Evolutionary conservation across 2,113 vertebrate species (phyloP).

Genomic region (Lonchura striata): DNA sequence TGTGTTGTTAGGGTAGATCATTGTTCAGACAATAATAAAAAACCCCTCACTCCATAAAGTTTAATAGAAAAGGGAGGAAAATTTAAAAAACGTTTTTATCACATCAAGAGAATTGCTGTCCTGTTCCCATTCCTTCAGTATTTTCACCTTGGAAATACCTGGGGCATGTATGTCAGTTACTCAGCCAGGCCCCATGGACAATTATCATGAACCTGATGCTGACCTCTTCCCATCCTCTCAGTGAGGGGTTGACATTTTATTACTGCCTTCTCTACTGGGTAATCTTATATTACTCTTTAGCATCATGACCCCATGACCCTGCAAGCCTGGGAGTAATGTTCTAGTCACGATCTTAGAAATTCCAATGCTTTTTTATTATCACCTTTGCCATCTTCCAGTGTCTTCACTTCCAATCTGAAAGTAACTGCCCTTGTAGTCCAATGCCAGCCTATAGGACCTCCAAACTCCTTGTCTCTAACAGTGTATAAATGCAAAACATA

Average conservation of each 20-base stretch:
- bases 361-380: neutral
- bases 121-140: neutral
- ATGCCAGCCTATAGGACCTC: neutral
- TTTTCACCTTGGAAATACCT: neutral
- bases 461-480: neutral
- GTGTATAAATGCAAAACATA: neutral
- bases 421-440: neutral
- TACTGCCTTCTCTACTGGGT: neutral
- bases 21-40: neutral
- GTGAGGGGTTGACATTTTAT: neutral
- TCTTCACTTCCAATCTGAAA: neutral
- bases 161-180: accelerated
- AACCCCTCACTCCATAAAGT: neutral
- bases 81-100: neutral
- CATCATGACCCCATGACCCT: neutral
- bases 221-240: neutral
- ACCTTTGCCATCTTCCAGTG: neutral
- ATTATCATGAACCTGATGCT: neutral
- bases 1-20: neutral
- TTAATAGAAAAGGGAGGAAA: neutral
- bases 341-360: neutral
- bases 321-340: neutral
- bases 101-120: neutral
- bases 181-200: neutral
- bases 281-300: neutral